Evolutionary conservation across 2,888 invertebrate genomes (phyloP), one percentile per base, ranked within the genome.

Genomic region (Panzeria rudis): DNA sequence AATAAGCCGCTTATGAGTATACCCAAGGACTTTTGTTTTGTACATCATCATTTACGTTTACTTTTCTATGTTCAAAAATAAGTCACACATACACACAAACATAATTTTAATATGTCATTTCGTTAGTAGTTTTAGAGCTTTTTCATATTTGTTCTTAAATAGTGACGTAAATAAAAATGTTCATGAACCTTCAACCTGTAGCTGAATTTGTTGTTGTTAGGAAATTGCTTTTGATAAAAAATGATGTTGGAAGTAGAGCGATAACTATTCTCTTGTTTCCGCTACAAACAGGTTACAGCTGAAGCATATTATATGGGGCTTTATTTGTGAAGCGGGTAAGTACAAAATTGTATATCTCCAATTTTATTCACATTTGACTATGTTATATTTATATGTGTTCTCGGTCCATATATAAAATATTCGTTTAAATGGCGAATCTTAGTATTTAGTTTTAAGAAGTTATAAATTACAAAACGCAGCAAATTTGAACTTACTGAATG

Each of bases 181-280:
- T 78, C 82, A 44, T 85, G 82, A 82, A 82, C 85, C 79, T 85
- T 85, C 71, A 85, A 85, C 82, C 82, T 82, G 85, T 82, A 69
- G 80, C 75, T 81, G 50, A 7, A 32, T 20, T 56, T 76, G 47
- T 76, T 61, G 29, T 78, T 54, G 50, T 72, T 82, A 64, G 54
- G 38, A 25, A 11, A 54, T 44, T 32, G n/a, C 9, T 50, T 75
- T 5, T 2, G 17, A 25, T 17, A 54, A 2, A 13, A 47, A n/a
- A 1, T 5, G 5, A 23, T 15, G 13, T 52, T 75, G 13, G 23
- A 56, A 50, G 29, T 29, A 50, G 32, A 56, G 44, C 66, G 9
- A 32, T 17, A 44, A 59, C 13, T 32, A 47, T 15, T 29, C 4
- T 9, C n/a, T 50, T 9, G 17, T 7, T 25, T 25, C 29, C 7